These are phyloP conservation scores for Pteronotus mesoamericanus DNA, from an alignment of 2,797 vertebrate species.

Conservation along the genomic window DNA sequence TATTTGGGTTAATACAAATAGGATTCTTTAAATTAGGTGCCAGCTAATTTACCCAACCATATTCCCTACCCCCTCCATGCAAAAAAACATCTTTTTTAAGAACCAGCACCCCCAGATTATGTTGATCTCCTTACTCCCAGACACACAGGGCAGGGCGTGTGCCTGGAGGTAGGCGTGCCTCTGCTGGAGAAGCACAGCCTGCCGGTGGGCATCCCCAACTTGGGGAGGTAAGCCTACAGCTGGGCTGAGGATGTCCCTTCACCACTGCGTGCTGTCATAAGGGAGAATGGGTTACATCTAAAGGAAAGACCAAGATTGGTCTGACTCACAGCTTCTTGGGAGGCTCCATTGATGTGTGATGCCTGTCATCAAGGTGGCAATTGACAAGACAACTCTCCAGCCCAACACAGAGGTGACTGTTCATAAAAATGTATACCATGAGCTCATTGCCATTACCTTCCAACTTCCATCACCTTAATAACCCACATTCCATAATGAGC, in stretches of 20 bases:
- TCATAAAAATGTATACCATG: not conserved
- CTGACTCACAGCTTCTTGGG: not conserved
- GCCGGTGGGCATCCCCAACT: not conserved
- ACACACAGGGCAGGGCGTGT: accelerated
- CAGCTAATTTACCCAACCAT: not conserved
- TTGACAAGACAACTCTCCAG: not conserved
- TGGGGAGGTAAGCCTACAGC: not conserved
- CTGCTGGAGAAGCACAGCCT: not conserved
- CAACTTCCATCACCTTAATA: not conserved
- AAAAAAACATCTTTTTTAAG: not conserved
- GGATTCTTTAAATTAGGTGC: not conserved
- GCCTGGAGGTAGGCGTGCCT: not conserved
- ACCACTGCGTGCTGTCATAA: not conserved
- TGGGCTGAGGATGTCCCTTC: not conserved
- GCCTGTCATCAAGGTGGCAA: not conserved
- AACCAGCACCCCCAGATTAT: not conserved
- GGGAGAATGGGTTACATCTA: not conserved
- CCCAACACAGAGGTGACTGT: not conserved
- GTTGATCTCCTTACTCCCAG: not conserved
- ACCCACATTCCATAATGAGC: not conserved
- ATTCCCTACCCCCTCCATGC: accelerated
- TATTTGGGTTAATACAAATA: not conserved
- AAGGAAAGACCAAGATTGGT: not conserved
- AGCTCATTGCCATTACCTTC: not conserved
- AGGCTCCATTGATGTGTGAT: accelerated